Percentiles rank a stretch among this genome's conserved stretches.
Evolutionary conservation across 1,140 invertebrate genomes (phyloP).

Genomic region (Orius laevigatus): DNA sequence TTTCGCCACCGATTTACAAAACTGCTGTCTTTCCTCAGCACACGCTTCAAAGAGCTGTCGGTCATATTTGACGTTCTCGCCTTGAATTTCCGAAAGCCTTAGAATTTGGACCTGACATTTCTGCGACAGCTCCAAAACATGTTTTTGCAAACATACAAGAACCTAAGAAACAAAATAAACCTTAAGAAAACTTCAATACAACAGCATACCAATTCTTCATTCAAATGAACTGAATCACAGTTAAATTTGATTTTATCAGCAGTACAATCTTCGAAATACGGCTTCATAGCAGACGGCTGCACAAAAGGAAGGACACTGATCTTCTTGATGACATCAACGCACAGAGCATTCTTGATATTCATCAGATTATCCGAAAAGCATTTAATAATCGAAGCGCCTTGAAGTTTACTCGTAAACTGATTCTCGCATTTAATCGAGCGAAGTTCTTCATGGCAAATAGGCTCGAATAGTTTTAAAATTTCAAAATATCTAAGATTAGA

Average conservation of each 20-base stretch:
- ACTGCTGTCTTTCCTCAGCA: slow-evolving; percentile 59
- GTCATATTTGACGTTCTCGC: slow-evolving; percentile 83
- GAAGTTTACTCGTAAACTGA: no score
- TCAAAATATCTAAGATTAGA: no score
- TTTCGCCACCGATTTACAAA: slow-evolving; percentile 47
- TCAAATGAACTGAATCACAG: neutral
- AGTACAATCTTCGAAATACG: slow-evolving; percentile 11
- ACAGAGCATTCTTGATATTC: neutral
- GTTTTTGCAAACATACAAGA: slow-evolving; percentile 63
- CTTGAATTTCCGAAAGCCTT: slow-evolving; percentile 72
- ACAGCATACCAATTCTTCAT: neutral
- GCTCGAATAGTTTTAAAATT: no score
- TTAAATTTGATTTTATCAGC: slow-evolving; percentile 4
- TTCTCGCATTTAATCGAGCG: no score
- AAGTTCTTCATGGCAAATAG: no score
- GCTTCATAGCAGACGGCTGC: neutral
- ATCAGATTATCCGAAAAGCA: neutral
- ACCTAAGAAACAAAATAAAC: slow-evolving; percentile 23
- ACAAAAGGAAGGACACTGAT: slow-evolving; percentile 10
- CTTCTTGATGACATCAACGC: slow-evolving; percentile 6
- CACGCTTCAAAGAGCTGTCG: slow-evolving; percentile 44
- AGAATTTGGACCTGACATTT: slow-evolving; percentile 65
- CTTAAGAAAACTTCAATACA: neutral
- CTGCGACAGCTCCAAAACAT: slow-evolving; percentile 35
- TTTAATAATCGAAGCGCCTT: no score